These are phyloP conservation scores for Camponotus floridanus DNA, from an alignment of 1,140 invertebrate genomes.

Conservation along the genomic window DNA sequence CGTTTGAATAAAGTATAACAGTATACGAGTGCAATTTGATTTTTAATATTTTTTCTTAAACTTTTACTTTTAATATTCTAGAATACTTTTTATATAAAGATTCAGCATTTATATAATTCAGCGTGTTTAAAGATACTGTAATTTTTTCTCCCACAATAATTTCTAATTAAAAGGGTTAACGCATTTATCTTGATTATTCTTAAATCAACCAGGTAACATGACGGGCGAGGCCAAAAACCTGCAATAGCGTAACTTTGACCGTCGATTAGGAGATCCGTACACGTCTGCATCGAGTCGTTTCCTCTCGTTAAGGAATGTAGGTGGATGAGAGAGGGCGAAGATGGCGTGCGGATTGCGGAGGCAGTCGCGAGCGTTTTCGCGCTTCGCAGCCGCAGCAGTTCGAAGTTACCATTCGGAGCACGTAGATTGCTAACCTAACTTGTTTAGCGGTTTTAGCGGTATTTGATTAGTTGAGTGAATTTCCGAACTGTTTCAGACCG, in stretches of 20 bases:
- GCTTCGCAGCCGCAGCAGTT: conserved; percentile 76
- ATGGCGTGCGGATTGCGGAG: conserved; percentile 73
- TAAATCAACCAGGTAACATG: neutral
- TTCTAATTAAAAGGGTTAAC: neutral
- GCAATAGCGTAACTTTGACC: conserved; percentile 42
- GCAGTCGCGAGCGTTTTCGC: conserved; percentile 77
- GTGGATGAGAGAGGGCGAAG: conserved; percentile 54
- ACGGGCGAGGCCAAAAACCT: conserved; percentile 51
- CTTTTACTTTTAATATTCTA: neutral
- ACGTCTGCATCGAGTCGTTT: conserved; percentile 73
- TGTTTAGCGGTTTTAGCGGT: conserved; percentile 85
- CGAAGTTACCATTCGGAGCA: conserved; percentile 83
- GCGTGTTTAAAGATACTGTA: neutral
- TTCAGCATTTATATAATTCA: neutral
- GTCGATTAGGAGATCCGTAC: conserved; percentile 63
- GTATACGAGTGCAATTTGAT: neutral
- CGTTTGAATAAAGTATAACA: conserved; percentile 37
- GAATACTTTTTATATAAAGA: neutral
- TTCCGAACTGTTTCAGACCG: conserved; percentile 82
- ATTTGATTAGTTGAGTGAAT: conserved; percentile 86
- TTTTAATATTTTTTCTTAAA: neutral
- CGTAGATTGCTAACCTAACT: conserved; percentile 85
- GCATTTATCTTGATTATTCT: neutral
- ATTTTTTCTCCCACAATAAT: neutral
- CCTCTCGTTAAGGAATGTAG: conserved; percentile 75